Evolutionary conservation across 1,140 invertebrate species (phyloP), one percentile per base, ranked within the genome.

Genomic region (Lucilia sericata): DNA sequence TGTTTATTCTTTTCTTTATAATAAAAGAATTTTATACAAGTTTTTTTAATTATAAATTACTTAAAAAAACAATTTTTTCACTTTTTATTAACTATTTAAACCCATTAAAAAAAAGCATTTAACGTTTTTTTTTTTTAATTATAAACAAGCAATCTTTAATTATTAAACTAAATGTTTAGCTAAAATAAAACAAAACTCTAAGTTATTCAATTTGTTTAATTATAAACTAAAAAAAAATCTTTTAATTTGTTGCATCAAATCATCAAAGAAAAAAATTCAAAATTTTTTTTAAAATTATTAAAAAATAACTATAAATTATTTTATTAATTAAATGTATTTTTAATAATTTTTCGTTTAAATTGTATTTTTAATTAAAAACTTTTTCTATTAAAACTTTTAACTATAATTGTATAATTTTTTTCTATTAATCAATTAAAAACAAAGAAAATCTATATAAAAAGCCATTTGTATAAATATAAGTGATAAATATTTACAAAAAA

Each of bases 401-500:
- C 34, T 47, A 78, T 19, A 47, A 42, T 30, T 76, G 13, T 78
- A 42, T 80, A 25, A 21, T 80, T 80, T 51, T 47, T 80, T 80
- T 51, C 12, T 80, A 25, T 78, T 51, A 80, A 80, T 17, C 19
- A 49, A 49, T 80, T 80, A 21, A 80, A 80, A 49, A 49, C 25
- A n/a, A 78, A 78, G n/a, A 78, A 75, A 75, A 75, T 21, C 14
- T 34, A 75, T 34, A 75, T 78, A 47, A 51, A 80, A 80, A 47
- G 76, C 76, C 76, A 80, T 80, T 80, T 80, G 76, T 80, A 80
- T 21, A 80, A 80, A 80, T 42, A 19, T 80, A 80, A 80, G 76
- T 80, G 76, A 80, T 82, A 82, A 51, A 55, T 82, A 82, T 82
- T 74, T 70, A 82, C 19, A 82, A 82, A 42, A 82, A 82, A n/a